phyloP scores from a whole-genome alignment of 2,888 invertebrate genomes.

The Clivina fossor region DNA sequence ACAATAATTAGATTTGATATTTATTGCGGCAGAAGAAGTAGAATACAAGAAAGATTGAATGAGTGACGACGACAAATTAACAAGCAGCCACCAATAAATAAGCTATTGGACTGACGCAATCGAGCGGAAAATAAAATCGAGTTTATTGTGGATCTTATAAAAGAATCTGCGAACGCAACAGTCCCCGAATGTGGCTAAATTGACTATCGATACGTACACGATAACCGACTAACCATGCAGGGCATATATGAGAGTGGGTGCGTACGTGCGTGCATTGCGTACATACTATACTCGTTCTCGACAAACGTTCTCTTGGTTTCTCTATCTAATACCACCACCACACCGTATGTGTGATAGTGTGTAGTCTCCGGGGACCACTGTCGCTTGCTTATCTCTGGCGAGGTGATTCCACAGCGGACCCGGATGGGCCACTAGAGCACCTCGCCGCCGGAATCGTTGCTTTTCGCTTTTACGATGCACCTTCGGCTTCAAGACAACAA shows the following conservation, averaged over 20 bases:
- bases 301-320: no score
- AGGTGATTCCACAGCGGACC: slow-evolving; percentile 17
- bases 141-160: slow-evolving; percentile 19
- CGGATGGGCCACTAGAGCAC: slow-evolving; percentile 36
- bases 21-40: no score
- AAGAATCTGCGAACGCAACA: slow-evolving; percentile 20
- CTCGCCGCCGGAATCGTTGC: slow-evolving; percentile 48
- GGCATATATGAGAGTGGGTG: no score
- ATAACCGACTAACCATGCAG: slow-evolving; percentile 15
- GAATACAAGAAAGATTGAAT: no score
- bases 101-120: background rate
- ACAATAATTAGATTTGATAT: no score
- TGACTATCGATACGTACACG: background rate
- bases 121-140: slow-evolving; percentile 6
- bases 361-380: background rate
- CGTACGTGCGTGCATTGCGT: background rate
- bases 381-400: background rate
- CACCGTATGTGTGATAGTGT: background rate
- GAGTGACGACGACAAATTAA: slow-evolving; percentile 25
- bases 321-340: no score
- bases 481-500: slow-evolving; percentile 49
- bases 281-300: background rate
- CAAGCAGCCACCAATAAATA: slow-evolving; percentile 9
- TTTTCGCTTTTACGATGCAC: slow-evolving; percentile 52
- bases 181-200: slow-evolving; percentile 20